phyloP scores from a whole-genome alignment of 2,888 invertebrate genomes.

The Folsomia manolachei region DNA sequence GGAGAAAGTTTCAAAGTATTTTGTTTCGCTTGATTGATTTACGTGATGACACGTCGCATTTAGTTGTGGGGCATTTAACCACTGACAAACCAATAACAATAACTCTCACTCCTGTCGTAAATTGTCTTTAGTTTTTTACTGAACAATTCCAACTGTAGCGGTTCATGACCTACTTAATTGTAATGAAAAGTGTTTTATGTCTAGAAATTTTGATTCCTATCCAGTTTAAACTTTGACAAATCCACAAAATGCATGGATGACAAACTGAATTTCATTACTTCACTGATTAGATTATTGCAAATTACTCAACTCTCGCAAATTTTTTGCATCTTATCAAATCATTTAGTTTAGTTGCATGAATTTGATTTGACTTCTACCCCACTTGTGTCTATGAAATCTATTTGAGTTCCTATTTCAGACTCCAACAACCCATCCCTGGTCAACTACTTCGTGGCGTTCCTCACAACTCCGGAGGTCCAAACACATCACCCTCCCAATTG shows the following conservation, averaged over 20 bases:
- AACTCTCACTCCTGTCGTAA: neutral
- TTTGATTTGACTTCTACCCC: too few relatives aligned
- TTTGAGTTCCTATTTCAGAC: constrained; percentile 45
- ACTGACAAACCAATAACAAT: too few relatives aligned
- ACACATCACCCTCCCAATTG: constrained; percentile 43
- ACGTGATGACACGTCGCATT: too few relatives aligned
- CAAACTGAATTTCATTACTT: neutral
- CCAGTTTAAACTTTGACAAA: neutral
- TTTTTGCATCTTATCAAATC: too few relatives aligned
- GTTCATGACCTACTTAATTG: neutral
- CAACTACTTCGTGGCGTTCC: constrained; percentile 34
- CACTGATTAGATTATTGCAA: constrained; percentile 5
- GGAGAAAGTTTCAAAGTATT: too few relatives aligned
- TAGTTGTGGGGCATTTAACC: too few relatives aligned
- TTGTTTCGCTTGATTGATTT: too few relatives aligned
- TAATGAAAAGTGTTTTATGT: neutral
- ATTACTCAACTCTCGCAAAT: constrained; percentile 5
- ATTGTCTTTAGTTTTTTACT: too few relatives aligned
- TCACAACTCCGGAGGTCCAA: constrained; percentile 37
- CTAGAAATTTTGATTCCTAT: neutral
- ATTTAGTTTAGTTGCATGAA: too few relatives aligned
- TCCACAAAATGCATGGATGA: neutral
- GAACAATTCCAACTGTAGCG: neutral
- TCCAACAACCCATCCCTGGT: constrained; percentile 38
- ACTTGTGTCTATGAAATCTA: constrained; percentile 36